A percentile compares a stretch with the other conserved stretches of the same genome.
phyloP scores from a whole-genome alignment of 1,140 invertebrate species.

The Babylonia areolata region DNA sequence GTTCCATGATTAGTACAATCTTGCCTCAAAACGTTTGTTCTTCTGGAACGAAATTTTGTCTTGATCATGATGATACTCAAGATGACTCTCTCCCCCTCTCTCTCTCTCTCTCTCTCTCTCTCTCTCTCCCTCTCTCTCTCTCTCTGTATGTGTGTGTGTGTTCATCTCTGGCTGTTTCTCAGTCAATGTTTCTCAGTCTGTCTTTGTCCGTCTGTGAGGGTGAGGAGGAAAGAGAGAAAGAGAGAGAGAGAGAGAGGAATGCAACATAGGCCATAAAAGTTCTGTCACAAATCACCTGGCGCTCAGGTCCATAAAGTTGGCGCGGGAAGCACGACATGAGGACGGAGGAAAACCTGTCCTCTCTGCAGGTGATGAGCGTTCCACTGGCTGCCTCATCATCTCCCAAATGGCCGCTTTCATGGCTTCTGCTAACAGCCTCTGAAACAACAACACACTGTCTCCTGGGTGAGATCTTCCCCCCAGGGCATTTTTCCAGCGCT shows the following conservation, averaged over 20 bases:
- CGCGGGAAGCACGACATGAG: background rate
- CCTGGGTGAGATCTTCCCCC: background rate
- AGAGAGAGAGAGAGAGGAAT: background rate
- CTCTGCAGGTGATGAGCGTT: background rate
- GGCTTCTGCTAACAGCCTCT: background rate
- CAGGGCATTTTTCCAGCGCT: no score
- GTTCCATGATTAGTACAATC: no score
- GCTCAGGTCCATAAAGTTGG: background rate
- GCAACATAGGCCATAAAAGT: background rate
- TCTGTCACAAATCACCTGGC: background rate
- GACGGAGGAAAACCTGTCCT: background rate
- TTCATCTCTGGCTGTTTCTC: no score
- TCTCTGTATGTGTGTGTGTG: no score
- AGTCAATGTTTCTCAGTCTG: no score
- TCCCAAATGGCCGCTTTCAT: background rate
- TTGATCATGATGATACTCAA: no score
- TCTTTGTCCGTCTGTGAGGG: no score
- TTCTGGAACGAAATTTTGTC: no score
- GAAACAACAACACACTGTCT: background rate
- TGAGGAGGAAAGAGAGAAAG: background rate
- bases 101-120: no score
- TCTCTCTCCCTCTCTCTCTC: no score
- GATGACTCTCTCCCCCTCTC: no score
- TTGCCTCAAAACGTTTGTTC: no score
- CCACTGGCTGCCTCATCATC: background rate